Conservation (phyloP, 2,113 vertebrate species). For the Xyliphius kryptos region DNA sequence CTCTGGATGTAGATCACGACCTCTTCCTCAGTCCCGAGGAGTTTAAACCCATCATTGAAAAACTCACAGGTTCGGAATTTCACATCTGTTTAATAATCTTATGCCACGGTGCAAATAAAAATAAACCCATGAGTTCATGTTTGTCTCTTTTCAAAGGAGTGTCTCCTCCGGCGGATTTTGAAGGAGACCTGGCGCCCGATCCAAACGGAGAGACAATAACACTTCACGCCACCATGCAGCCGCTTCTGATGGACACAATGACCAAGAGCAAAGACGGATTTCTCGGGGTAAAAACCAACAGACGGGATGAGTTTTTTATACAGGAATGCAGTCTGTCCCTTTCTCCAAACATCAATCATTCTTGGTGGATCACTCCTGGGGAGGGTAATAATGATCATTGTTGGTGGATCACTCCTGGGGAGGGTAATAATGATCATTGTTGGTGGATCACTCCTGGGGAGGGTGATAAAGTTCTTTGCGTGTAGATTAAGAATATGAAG, state of each 20-base stretch:
- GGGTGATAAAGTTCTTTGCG: too few species aligned
- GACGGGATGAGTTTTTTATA: too few species aligned
- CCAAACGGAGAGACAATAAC: conserved; percentile 77
- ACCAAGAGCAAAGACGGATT: conserved; percentile 97
- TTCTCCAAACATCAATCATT: too few species aligned
- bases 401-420: too few species aligned
- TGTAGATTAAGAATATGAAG: too few species aligned
- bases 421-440: too few species aligned
- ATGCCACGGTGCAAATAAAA: too few species aligned
- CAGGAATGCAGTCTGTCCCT: too few species aligned
- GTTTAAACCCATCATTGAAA: conserved; percentile 89
- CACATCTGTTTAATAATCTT: not conserved
- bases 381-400: too few species aligned
- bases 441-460: too few species aligned
- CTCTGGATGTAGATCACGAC: conserved; percentile 82
- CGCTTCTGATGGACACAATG: conserved; percentile 86
- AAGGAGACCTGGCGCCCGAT: conserved; percentile 63
- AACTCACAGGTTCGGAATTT: conserved; percentile 76
- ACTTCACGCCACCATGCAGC: conserved; percentile 81
- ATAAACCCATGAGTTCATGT: too few species aligned
- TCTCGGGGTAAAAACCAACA: conserved; percentile 86
- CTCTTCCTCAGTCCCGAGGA: conserved; percentile 88
- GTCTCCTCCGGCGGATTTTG: conserved; percentile 56
- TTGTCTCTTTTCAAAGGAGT: conserved; percentile 53
- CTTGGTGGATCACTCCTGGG: too few species aligned